Evolutionary conservation across 2,888 invertebrate genomes (phyloP).

Genomic region (Acrobeloides nanus): DNA sequence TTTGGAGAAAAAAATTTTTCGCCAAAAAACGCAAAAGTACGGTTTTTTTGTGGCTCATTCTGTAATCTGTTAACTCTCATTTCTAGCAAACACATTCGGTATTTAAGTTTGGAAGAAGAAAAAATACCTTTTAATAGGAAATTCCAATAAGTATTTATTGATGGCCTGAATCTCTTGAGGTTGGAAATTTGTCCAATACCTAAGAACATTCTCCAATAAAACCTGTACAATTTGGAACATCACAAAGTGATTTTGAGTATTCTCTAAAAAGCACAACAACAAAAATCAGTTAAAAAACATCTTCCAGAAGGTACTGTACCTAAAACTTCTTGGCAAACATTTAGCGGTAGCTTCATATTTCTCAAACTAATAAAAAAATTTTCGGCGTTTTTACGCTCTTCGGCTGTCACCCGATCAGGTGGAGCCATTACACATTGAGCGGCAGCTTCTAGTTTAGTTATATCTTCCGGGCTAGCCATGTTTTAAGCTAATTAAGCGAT

Average conservation of each 20-base stretch:
- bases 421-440: conserved; percentile 34
- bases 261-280: conserved; percentile 23
- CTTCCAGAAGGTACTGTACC: conserved; percentile 13
- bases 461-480: too few relatives aligned
- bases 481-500: too few relatives aligned
- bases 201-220: conserved; percentile 71
- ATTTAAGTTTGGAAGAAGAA: too few relatives aligned
- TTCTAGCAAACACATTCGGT: too few relatives aligned
- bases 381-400: conserved; percentile 34
- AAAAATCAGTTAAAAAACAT: background rate
- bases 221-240: conserved; percentile 78
- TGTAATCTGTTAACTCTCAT: too few relatives aligned
- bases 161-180: conserved; percentile 67
- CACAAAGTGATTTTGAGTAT: conserved; percentile 64
- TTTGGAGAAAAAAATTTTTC: too few relatives aligned
- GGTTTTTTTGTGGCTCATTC: too few relatives aligned
- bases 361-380: conserved; percentile 28
- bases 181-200: conserved; percentile 74
- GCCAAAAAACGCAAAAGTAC: too few relatives aligned
- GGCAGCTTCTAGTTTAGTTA: conserved; percentile 35
- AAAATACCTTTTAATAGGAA: conserved; percentile 64
- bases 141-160: conserved; percentile 71
- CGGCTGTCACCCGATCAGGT: conserved; percentile 1
- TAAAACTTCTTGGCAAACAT: conserved; percentile 26
- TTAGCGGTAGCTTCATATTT: conserved; percentile 24